These are phyloP conservation scores for Urocitellus parryii DNA, from an alignment of 2,113 vertebrate genomes.

Conservation along the genomic window DNA sequence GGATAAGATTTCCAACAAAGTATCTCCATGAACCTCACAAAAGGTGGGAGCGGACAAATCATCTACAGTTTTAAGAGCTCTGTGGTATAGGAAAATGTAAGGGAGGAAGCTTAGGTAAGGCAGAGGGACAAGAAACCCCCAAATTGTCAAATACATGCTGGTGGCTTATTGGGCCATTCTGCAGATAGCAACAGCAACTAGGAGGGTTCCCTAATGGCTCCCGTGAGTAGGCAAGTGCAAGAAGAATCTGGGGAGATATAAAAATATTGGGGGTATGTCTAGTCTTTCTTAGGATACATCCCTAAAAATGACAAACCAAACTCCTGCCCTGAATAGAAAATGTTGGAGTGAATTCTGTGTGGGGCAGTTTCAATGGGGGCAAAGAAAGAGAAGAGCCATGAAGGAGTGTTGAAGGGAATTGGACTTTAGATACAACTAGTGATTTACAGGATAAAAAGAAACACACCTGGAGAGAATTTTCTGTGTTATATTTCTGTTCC, in stretches of 20 bases:
- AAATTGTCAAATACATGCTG: too few species aligned
- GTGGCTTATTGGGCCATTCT: background rate
- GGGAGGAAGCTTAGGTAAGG: background rate
- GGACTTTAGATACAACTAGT: background rate
- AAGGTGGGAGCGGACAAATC: background rate
- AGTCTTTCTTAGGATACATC: background rate
- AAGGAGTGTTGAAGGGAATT: background rate
- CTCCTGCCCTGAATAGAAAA: background rate
- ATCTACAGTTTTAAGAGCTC: background rate
- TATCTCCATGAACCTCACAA: background rate
- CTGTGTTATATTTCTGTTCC: background rate
- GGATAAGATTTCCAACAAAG: background rate
- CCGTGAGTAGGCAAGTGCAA: background rate
- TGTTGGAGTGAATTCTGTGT: background rate
- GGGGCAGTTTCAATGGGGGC: background rate
- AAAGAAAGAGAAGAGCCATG: background rate
- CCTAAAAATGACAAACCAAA: background rate
- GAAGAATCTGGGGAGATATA: background rate
- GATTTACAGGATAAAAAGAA: background rate
- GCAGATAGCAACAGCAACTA: background rate
- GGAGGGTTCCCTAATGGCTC: background rate
- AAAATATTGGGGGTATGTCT: background rate
- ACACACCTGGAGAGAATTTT: background rate
- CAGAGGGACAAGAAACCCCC: background rate
- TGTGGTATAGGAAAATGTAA: background rate